Conservation (phyloP, 1,140 invertebrate genomes). For the Acyrthosiphon pisum region DNA sequence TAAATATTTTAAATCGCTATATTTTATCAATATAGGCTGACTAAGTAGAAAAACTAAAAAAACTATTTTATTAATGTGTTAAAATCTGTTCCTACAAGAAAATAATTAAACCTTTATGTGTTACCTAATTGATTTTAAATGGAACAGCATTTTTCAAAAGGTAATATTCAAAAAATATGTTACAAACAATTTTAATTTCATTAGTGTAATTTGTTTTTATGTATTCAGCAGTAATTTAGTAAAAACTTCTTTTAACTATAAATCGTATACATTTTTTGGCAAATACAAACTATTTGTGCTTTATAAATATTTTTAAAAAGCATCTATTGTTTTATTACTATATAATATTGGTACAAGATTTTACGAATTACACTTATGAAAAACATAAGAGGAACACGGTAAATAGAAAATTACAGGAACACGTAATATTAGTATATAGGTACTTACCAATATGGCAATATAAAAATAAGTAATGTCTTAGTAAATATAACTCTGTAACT, state of each 20-base stretch:
- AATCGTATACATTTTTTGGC: not conserved
- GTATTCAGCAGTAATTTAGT: not conserved
- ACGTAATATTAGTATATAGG: not conserved
- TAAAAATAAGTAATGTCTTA: not conserved
- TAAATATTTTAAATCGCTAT: not conserved
- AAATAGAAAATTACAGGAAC: not conserved
- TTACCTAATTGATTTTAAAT: not conserved
- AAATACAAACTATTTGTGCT: not conserved
- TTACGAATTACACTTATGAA: not conserved
- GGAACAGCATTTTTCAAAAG: not conserved
- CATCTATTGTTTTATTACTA: not conserved
- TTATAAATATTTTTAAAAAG: not conserved
- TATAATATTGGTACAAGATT: not conserved
- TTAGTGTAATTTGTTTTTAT: not conserved
- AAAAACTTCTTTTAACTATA: not conserved
- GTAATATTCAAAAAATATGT: not conserved
- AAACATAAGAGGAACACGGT: not conserved
- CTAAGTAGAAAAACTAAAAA: not conserved
- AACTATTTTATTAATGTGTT: conserved; percentile 10
- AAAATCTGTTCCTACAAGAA: not conserved
- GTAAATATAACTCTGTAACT: not conserved
- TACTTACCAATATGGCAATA: not conserved
- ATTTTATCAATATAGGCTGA: not conserved
- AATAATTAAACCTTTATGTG: not conserved
- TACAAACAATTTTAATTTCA: not conserved